Evolutionary conservation across 2,888 invertebrate genomes (phyloP).

Genomic region (Oxytorus armatus): DNA sequence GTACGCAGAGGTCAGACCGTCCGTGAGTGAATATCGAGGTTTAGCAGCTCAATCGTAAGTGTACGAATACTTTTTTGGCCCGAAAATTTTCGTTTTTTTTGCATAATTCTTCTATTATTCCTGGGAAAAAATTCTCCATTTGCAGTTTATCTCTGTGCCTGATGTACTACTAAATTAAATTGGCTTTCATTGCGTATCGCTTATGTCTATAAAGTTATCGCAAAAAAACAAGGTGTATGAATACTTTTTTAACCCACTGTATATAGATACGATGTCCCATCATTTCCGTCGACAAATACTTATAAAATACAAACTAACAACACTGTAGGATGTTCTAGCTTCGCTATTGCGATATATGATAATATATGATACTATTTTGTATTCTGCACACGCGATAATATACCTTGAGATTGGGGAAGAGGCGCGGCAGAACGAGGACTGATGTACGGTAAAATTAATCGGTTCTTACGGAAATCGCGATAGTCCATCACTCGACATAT

Average conservation of each 20-base stretch:
- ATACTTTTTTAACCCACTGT: not conserved
- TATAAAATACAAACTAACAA: conserved; percentile 15
- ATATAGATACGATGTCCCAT: not conserved
- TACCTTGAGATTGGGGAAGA: conserved; percentile 3
- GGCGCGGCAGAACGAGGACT: not conserved
- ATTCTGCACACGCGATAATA: conserved; percentile 33
- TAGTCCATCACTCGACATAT: conserved; percentile 3
- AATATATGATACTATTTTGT: conserved; percentile 20
- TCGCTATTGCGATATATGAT: not conserved
- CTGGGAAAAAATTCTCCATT: no score
- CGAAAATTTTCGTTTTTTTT: no score
- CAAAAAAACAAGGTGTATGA: conserved; percentile 6
- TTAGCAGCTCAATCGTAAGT: no score
- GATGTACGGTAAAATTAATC: conserved; percentile 11
- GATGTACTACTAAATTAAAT: no score
- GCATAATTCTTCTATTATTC: no score
- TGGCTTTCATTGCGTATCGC: no score
- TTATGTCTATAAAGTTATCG: no score
- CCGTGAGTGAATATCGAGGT: no score
- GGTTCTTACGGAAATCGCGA: conserved; percentile 1
- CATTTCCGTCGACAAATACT: conserved; percentile 19
- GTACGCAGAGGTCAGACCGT: no score
- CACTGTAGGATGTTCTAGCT: conserved; percentile 10
- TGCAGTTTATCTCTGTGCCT: no score
- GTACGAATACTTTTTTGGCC: no score